Percentiles rank a stretch among this genome's conserved stretches.
phyloP scores from a whole-genome alignment of 2,797 vertebrate species.

The Pogonophryne albipinna region DNA sequence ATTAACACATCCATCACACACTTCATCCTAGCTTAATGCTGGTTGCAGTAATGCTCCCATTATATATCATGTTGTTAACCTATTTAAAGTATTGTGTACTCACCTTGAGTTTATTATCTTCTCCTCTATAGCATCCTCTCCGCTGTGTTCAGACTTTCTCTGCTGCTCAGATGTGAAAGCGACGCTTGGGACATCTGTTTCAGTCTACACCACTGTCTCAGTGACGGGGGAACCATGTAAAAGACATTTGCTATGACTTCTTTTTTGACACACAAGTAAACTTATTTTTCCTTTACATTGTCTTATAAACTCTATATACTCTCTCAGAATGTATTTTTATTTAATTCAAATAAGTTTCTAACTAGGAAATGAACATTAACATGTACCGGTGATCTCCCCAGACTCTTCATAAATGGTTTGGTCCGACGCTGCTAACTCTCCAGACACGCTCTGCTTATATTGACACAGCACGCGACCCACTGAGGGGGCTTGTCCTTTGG shows the following conservation, averaged over 20 bases:
- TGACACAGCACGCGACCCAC: conserved; percentile 75
- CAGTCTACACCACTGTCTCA: conserved; percentile 56
- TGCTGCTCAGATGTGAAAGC: conserved; percentile 46
- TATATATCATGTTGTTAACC: background rate
- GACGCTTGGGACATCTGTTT: conserved; percentile 74
- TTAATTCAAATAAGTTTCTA: background rate
- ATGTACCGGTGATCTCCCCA: accelerated
- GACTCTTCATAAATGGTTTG: conserved; percentile 44
- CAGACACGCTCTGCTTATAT: conserved; percentile 69
- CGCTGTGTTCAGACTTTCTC: conserved; percentile 56
- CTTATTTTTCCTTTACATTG: accelerated
- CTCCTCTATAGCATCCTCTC: conserved; percentile 58
- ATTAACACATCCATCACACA: background rate
- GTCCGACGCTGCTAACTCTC: conserved; percentile 47
- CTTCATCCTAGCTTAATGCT: background rate
- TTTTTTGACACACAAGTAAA: accelerated
- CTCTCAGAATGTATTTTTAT: accelerated
- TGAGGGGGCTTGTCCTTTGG: conserved; percentile 52
- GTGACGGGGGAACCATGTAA: background rate
- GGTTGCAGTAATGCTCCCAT: background rate
- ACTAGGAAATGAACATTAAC: accelerated
- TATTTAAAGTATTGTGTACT: background rate
- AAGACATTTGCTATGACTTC: accelerated
- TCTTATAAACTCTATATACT: accelerated
- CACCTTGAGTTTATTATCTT: conserved; percentile 45